Evolutionary conservation across 30 jellyfish, hydroid and myxozoan genomes (phyloP).

Genomic region (Catostylus mosaicus): DNA sequence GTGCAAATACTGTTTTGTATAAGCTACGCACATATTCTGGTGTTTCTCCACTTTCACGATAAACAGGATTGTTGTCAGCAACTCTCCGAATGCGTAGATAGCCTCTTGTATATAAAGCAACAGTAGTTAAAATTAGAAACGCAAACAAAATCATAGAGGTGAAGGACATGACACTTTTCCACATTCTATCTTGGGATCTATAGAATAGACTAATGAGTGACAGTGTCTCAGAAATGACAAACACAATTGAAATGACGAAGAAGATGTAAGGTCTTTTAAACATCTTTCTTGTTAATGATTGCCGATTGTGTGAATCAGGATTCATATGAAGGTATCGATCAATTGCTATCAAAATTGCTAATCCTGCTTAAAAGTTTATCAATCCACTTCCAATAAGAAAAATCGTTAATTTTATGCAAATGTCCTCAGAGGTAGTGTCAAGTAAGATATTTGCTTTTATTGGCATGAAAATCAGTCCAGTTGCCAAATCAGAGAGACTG

Average conservation of each 20-base stretch:
- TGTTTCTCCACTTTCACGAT: neutral
- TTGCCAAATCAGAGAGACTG: neutral
- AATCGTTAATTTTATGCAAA: neutral
- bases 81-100: slow-evolving; percentile 14
- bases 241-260: neutral
- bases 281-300: neutral
- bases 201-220: neutral
- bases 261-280: neutral
- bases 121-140: neutral
- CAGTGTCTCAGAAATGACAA: no score
- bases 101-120: neutral
- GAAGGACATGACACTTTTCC: neutral
- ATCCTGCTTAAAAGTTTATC: neutral
- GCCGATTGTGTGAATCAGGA: neutral
- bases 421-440: neutral
- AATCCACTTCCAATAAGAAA: neutral
- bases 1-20: neutral
- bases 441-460: neutral
- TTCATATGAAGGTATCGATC: slow-evolving; percentile 26
- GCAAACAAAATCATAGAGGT: neutral
- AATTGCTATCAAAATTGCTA: neutral
- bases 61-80: slow-evolving; percentile 7
- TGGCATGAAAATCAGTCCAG: neutral
- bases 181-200: no score
- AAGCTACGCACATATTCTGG: slow-evolving; percentile 14